Percentiles rank a stretch among this genome's conserved stretches.
Conservation (phyloP, 2,888 invertebrate genomes). For the Gastracanthus pulcherrimus region DNA sequence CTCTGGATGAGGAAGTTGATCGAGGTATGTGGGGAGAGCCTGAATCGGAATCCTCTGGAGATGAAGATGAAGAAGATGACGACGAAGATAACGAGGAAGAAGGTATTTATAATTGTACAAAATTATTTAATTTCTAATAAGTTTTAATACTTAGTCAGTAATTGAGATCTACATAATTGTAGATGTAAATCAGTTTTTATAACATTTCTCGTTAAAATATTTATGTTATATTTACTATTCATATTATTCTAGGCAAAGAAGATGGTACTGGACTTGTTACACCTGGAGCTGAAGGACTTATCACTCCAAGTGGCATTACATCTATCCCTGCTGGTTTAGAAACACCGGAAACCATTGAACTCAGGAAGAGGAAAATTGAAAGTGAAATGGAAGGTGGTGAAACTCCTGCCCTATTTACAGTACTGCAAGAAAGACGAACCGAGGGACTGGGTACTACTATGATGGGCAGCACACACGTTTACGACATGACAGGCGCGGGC, state of each 20-base stretch:
- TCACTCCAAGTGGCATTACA: slow-evolving; percentile 96
- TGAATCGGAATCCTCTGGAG: slow-evolving; percentile 80
- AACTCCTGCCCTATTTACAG: slow-evolving; percentile 96
- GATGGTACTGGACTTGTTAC: slow-evolving; percentile 93
- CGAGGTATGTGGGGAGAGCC: slow-evolving; percentile 98
- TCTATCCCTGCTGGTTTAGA: slow-evolving; percentile 96
- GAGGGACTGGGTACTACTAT: slow-evolving; percentile 93
- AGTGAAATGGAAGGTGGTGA: slow-evolving; percentile 97
- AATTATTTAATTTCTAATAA: too few relatives aligned
- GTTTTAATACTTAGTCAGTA: too few relatives aligned
- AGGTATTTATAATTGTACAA: too few relatives aligned
- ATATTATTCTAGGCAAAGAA: slow-evolving; percentile 74
- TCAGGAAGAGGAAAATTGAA: slow-evolving; percentile 97
- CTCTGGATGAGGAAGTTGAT: slow-evolving; percentile 91
- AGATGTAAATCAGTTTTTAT: too few relatives aligned
- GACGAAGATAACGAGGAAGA: slow-evolving; percentile 79
- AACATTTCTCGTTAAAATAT: too few relatives aligned
- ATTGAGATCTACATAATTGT: too few relatives aligned
- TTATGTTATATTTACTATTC: background rate
- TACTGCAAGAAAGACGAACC: slow-evolving; percentile 95
- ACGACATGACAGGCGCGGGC: slow-evolving; percentile 90
- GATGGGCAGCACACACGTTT: slow-evolving; percentile 99
- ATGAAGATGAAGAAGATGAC: slow-evolving; percentile 84
- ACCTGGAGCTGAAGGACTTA: slow-evolving; percentile 91
- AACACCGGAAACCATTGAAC: slow-evolving; percentile 98